Evolutionary conservation across 2,113 vertebrate species (phyloP), one percentile per base, ranked within the genome.

Genomic region (Pangasianodon hypophthalmus): DNA sequence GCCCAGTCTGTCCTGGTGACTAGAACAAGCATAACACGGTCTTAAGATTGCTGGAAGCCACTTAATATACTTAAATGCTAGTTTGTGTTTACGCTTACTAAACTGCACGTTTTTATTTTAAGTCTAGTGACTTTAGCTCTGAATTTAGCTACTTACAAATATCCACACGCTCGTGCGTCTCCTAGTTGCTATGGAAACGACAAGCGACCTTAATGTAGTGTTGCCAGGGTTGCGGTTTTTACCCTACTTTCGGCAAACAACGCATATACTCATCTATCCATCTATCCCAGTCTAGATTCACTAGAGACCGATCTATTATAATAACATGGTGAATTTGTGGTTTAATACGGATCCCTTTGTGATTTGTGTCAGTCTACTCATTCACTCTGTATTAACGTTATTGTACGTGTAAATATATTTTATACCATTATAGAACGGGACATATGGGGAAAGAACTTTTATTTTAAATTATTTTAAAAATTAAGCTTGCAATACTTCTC

Each of bases 151-250:
- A 37, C 52, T 60, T 46, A 52, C n/a, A 71, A 56, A 84, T 54
- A 67, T 29, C 71, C 71, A 52, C 44, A 52, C 83, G 24, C 56
- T 44, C 32, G 14, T 86, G 80, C 37, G 88, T 88, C 67, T 44
- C 29, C n/a, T 13, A 26, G 91, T 90, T 86, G 77, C 87, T 58
- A 90, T 91, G 67, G 91, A 83, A 83, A 91, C 83, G 50, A 62
- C 18, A 46, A 84, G 67, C 44, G 14, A 5, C 56, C 54, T 75
- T 46, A 62, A n/a, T 85, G 48, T n/a, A 9, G 81, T 50, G 58
- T 84, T 84, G 82, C 82, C 82, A 62, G 5, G 2, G 3, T 41
- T 1, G 10, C 37, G 6, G 4, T 29, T 4, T 44, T 58, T 8
- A 1, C 19, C 18, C 48, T 77, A 0, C 26, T 77, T 46, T 77